Base-by-base conservation (phyloP, 1,140 invertebrate genomes). In the Rhizoglyphus robini region DNA sequence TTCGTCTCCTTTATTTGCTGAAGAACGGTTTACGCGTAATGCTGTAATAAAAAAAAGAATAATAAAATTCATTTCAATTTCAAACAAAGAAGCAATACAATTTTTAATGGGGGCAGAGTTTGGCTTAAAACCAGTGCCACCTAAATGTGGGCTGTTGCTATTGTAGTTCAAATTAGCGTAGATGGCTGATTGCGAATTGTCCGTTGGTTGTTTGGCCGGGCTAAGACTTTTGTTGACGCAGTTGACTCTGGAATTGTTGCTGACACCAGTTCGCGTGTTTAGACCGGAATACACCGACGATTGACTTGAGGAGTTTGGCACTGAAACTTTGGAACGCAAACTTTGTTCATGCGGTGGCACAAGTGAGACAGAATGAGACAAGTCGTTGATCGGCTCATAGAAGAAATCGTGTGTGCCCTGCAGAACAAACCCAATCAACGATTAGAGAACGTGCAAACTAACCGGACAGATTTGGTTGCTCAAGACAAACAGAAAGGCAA, bases 1-100 rank as follows among this genome's bases (percentile, higher is more conserved):
- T 80, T 91, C 87, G 69, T 83, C 82, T 75, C 88, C 86, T 73
- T 86, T 84, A 32, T 30, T 60, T 20, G 5, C 57, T 41, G 36
- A 41, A 11, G 36, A 41, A 11, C 36, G 36, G 18, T 41, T 41
- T 11, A 41, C 36, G 36, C 36, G 36, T 41, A 41, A 41, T 41
- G 36, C 36, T 32, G 20, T 25, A 27, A 23, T 27, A 8, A 54
- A 32, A 54, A 23, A 25, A 23, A 54, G 8, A 8, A 32, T 32
- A 20, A 54, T 54, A 23, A 32, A 27, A 8, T 5, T 11, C 8
- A 54, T 11, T 27, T 8, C 8, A 54, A 54, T 20, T 8, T 8
- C 8, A 27, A 54, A 54, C 8, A 25, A 54, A 8, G 8, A 54
- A 54, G 8, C 8, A 5, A 11, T 32, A 54, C 51, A 27, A 54